Percentiles rank a stretch among this genome's conserved stretches.
Evolutionary conservation across 2,888 invertebrate species (phyloP).

Genomic region (Cataglyphis cursor): DNA sequence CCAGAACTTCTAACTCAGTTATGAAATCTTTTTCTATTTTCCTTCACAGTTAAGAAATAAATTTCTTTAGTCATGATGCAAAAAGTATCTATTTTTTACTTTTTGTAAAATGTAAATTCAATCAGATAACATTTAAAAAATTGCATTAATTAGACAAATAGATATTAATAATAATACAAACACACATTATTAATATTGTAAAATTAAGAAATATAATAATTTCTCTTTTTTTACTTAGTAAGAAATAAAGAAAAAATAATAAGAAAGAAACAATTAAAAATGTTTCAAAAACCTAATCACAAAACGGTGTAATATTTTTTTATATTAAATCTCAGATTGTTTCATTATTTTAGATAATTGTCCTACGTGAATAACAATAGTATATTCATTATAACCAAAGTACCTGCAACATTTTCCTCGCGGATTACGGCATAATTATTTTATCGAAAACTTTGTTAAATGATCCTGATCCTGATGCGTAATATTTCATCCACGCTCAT

Average conservation of each 20-base stretch:
- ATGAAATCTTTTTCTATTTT: not conserved
- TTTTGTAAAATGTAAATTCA: not conserved
- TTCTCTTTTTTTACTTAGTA: not conserved
- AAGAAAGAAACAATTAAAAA: conserved; percentile 7
- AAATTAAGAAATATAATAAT: not conserved
- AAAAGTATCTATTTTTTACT: not conserved
- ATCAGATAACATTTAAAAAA: not conserved
- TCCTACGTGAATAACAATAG: not conserved
- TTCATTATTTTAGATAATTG: conserved; percentile 17
- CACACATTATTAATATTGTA: not conserved
- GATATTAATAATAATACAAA: not conserved
- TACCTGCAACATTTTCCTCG: conserved; percentile 33
- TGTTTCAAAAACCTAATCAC: conserved; percentile 32
- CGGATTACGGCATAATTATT: conserved; percentile 31
- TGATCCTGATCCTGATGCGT: conserved; percentile 22
- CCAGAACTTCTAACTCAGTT: not conserved
- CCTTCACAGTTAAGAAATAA: not conserved
- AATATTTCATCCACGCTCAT: conserved; percentile 37
- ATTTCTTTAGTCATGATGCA: not conserved
- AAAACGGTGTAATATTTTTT: conserved; percentile 10
- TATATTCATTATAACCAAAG: conserved; percentile 1
- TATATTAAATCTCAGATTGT: conserved; percentile 34
- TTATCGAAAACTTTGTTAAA: conserved; percentile 45
- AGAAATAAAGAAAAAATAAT: not conserved
- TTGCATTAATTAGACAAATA: not conserved